Percentiles rank a stretch among this genome's conserved stretches.
Evolutionary conservation across 2,113 vertebrate genomes (phyloP).

Genomic region (Crotophaga sulcirostris): DNA sequence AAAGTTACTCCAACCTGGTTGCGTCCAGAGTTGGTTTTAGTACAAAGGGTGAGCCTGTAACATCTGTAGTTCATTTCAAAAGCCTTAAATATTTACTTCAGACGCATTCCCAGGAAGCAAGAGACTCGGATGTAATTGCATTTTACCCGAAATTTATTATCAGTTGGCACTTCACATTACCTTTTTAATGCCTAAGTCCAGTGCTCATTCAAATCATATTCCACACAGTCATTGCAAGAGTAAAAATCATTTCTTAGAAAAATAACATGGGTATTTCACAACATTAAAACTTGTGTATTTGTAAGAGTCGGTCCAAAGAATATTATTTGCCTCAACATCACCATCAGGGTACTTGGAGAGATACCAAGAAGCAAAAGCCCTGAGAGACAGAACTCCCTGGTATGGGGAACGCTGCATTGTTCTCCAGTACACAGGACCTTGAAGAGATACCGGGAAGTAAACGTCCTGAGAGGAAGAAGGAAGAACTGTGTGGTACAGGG

Average conservation of each 20-base stretch:
- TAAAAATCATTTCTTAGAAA: background rate
- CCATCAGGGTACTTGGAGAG: too few relatives aligned
- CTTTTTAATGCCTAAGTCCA: background rate
- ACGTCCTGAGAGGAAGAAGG: too few relatives aligned
- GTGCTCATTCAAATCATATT: background rate
- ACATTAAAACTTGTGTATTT: background rate
- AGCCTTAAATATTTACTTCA: background rate
- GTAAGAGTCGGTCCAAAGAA: too few relatives aligned
- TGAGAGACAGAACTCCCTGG: too few relatives aligned
- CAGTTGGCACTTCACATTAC: background rate
- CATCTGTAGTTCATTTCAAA: background rate
- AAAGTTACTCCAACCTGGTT: background rate
- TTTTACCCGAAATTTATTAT: background rate
- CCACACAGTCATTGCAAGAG: background rate
- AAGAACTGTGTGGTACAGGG: too few relatives aligned
- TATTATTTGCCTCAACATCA: too few relatives aligned
- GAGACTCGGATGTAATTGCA: background rate
- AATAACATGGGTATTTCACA: background rate
- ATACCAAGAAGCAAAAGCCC: too few relatives aligned
- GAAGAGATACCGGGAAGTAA: too few relatives aligned
- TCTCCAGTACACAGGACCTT: too few relatives aligned
- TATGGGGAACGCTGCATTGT: too few relatives aligned
- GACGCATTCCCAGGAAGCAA: background rate
- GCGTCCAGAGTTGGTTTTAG: background rate
- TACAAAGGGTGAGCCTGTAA: background rate